A percentile compares a stretch with the other conserved stretches of the same genome.
Conservation (phyloP, 2,113 vertebrate genomes). For the Sclerurus mexicanus region DNA sequence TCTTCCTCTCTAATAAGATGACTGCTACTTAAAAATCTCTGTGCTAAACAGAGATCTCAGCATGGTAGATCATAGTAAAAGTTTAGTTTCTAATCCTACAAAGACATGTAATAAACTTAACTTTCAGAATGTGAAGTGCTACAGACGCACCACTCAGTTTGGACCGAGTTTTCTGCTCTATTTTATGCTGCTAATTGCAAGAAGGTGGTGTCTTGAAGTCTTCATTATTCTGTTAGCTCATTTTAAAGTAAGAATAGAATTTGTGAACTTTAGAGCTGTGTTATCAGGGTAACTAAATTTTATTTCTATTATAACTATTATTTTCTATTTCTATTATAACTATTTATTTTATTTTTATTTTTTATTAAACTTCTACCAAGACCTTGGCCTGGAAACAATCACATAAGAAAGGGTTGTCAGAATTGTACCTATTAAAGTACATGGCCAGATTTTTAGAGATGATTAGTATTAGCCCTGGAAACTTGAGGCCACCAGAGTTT, state of each 20-base stretch:
- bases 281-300: not conserved
- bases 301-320: no score
- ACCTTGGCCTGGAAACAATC: not conserved
- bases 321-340: no score
- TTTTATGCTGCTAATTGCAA: not conserved
- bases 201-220: not conserved
- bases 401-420: not conserved
- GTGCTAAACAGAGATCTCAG: not conserved
- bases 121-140: not conserved
- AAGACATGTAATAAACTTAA: not conserved
- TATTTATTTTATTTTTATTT: no score
- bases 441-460: not conserved
- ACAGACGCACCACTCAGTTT: not conserved
- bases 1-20: not conserved
- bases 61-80: not conserved
- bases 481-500: not conserved
- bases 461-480: not conserved
- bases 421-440: not conserved
- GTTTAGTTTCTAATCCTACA: not conserved
- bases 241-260: not conserved
- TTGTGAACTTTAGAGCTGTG: not conserved
- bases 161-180: not conserved
- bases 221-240: not conserved
- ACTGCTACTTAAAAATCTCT: not conserved
- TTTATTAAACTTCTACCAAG: not conserved